Conservation (phyloP, 2,113 vertebrate genomes). For the Gymnobelideus leadbeateri region DNA sequence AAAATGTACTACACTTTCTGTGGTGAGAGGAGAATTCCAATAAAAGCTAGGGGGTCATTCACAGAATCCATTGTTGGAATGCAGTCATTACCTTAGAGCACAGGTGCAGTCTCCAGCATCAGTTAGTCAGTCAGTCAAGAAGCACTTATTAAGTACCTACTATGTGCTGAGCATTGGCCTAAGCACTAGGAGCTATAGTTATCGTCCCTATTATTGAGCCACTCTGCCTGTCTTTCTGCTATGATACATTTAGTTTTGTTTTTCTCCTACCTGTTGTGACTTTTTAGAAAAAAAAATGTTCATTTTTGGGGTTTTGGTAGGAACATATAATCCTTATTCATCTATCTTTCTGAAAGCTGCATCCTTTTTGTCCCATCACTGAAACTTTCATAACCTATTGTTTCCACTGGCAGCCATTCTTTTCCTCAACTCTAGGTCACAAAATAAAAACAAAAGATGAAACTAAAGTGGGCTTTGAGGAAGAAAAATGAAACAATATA, state of each 20-base stretch:
- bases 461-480: conserved; percentile 27
- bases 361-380: conserved; percentile 41
- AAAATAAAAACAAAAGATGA: conserved; percentile 28
- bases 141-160: neutral
- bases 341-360: conserved; percentile 59
- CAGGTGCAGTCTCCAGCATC: neutral
- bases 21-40: accelerated
- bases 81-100: neutral
- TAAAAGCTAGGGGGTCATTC: neutral
- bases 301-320: conserved; percentile 12
- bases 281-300: neutral
- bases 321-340: conserved; percentile 44
- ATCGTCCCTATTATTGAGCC: neutral
- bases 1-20: neutral
- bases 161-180: neutral
- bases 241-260: neutral
- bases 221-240: neutral
- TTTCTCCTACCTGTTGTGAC: conserved; percentile 12
- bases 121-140: neutral
- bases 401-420: conserved; percentile 35
- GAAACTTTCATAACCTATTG: conserved; percentile 17
- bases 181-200: neutral
- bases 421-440: conserved; percentile 30
- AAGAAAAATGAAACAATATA: conserved; percentile 9
- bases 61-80: neutral